phyloP scores from a whole-genome alignment of 2,888 invertebrate species.

The Ornithoptera priamus region DNA sequence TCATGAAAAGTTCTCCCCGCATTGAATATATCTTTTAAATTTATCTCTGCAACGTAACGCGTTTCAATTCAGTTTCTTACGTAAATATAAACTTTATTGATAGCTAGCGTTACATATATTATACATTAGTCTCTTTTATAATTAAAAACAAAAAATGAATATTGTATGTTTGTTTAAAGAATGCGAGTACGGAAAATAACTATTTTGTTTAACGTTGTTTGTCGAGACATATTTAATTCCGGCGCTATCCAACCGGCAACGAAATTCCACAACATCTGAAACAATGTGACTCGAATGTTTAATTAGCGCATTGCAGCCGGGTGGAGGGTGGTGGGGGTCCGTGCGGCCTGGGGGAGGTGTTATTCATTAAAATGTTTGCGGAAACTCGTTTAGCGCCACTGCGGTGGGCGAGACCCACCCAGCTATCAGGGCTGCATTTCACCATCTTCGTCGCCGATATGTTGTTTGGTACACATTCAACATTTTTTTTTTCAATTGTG shows the following conservation, averaged over 20 bases:
- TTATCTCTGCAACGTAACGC: not conserved
- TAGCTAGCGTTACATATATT: not conserved
- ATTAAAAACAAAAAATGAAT: conserved; percentile 12
- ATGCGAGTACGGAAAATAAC: conserved; percentile 18
- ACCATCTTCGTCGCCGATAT: not conserved
- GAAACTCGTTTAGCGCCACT: conserved; percentile 77
- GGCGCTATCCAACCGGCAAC: conserved; percentile 47
- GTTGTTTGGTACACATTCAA: not conserved
- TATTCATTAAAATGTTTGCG: conserved; percentile 80
- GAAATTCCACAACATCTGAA: conserved; percentile 63
- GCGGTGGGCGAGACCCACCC: conserved; percentile 62
- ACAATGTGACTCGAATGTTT: conserved; percentile 79
- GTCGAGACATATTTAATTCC: conserved; percentile 44
- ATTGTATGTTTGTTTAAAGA: conserved; percentile 15
- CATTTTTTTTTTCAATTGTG: not conserved
- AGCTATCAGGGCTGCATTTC: conserved; percentile 34
- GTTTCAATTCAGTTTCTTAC: not conserved
- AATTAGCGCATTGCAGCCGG: conserved; percentile 76
- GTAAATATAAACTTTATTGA: not conserved
- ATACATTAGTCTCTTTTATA: not conserved
- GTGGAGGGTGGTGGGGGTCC: conserved; percentile 32
- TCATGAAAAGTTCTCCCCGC: not conserved
- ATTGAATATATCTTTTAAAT: not conserved
- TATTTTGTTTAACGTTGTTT: conserved; percentile 31
- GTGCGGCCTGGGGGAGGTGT: conserved; percentile 58